Conservation (phyloP, 2,113 vertebrate species). For the Copsychus sechellarum region DNA sequence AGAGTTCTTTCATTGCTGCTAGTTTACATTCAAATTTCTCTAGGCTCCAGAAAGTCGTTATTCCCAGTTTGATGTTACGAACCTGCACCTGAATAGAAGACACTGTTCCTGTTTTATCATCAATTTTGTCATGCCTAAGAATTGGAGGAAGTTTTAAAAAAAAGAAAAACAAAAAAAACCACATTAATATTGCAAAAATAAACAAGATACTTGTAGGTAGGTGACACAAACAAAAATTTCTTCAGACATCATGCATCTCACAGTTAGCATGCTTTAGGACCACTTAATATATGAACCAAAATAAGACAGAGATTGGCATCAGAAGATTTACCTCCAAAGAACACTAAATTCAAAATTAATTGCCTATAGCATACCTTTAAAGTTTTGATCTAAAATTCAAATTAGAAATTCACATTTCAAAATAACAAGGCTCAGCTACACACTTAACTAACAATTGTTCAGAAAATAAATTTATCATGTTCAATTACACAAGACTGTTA, state of each 20-base stretch:
- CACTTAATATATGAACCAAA: not conserved
- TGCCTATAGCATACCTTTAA: not conserved
- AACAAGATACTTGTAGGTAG: not conserved
- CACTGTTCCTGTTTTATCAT: conserved; percentile 44
- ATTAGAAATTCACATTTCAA: not conserved
- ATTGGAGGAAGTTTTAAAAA: not conserved
- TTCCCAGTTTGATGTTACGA: conserved; percentile 86
- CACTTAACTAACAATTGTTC: not conserved
- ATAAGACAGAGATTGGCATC: not conserved
- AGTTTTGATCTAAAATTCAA: not conserved
- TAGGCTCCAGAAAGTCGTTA: conserved; percentile 89
- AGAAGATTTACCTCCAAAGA: not conserved
- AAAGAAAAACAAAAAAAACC: not conserved
- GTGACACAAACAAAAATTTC: not conserved
- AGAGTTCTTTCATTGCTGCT: conserved; percentile 89
- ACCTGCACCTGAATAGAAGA: conserved; percentile 81
- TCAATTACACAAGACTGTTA: not conserved
- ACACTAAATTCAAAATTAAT: not conserved
- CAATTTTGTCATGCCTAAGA: conserved; percentile 79
- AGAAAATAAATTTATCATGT: not conserved
- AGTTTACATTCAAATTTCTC: conserved; percentile 95
- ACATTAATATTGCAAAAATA: not conserved
- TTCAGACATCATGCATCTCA: not conserved
- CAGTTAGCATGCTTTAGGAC: not conserved
- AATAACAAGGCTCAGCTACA: not conserved